phyloP scores from a whole-genome alignment of 2,888 invertebrate species.

The Thecophora atra region DNA sequence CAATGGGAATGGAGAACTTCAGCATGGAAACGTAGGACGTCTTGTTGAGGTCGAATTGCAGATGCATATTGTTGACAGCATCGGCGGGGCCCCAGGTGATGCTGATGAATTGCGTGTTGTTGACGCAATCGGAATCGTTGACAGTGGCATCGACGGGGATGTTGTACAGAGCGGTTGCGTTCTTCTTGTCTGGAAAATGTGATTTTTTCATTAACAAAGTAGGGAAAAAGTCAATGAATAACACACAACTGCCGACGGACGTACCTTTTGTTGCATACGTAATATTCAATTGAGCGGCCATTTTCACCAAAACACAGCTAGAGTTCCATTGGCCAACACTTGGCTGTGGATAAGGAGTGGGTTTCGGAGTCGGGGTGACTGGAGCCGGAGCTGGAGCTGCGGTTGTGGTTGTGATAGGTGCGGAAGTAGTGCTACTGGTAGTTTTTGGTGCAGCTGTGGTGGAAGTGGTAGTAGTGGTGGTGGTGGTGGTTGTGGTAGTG shows the following conservation, averaged over 20 bases:
- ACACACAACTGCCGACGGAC: neutral
- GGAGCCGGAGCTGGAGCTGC: slow-evolving; percentile 53
- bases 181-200: slow-evolving; percentile 54
- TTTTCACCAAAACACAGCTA: slow-evolving; percentile 74
- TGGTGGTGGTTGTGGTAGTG: slow-evolving; percentile 35
- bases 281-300: slow-evolving; percentile 75
- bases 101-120: slow-evolving; percentile 66
- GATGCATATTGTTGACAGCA: slow-evolving; percentile 54
- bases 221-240: neutral
- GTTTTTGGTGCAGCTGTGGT: slow-evolving; percentile 32
- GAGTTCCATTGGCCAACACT: slow-evolving; percentile 69
- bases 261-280: slow-evolving; percentile 61
- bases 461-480: slow-evolving; percentile 38
- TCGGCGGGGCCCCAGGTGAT: slow-evolving; percentile 53
- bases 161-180: slow-evolving; percentile 59
- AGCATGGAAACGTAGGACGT: slow-evolving; percentile 58
- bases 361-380: slow-evolving; percentile 57
- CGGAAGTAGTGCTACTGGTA: slow-evolving; percentile 53
- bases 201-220: neutral
- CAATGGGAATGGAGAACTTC: slow-evolving; percentile 53
- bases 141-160: slow-evolving; percentile 66
- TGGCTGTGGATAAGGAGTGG: slow-evolving; percentile 61
- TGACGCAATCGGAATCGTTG: slow-evolving; percentile 65
- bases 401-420: slow-evolving; percentile 54
- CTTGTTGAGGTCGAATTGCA: slow-evolving; percentile 66